Conservation (phyloP, 1,140 invertebrate genomes). For the Rhagoletis zephyria region DNA sequence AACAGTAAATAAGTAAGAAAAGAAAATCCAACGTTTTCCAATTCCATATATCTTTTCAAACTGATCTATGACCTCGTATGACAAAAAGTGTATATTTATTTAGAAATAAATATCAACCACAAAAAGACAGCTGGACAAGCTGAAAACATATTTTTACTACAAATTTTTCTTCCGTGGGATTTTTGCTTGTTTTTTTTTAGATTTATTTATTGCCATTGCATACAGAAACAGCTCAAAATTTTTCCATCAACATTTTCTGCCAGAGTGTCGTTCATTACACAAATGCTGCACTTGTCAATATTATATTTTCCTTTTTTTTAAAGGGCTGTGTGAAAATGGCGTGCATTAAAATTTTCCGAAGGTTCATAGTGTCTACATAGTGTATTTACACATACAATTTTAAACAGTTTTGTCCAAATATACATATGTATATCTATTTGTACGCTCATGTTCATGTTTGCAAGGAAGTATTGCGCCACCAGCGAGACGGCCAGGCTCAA, state of each 20-base stretch:
- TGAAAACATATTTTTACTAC: neutral
- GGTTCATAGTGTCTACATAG: too few species aligned
- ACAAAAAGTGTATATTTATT: neutral
- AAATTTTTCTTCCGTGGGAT: neutral
- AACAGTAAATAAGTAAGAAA: neutral
- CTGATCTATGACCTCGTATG: neutral
- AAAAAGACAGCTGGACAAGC: neutral
- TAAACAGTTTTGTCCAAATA: too few species aligned
- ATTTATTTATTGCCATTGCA: neutral
- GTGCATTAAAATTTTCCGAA: too few species aligned
- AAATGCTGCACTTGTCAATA: constrained; percentile 28
- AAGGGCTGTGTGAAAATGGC: too few species aligned
- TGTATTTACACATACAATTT: too few species aligned
- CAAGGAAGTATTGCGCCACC: too few species aligned
- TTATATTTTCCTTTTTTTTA: neutral
- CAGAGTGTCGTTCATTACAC: neutral
- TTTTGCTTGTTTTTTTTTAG: neutral
- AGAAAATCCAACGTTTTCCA: too few species aligned
- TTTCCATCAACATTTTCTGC: constrained; percentile 10
- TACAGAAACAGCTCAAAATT: neutral
- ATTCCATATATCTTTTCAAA: neutral
- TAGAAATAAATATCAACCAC: neutral
- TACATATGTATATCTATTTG: too few species aligned
- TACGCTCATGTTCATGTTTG: too few species aligned
- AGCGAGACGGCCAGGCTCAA: too few species aligned